Evolutionary conservation across 2,888 invertebrate species (phyloP).

Genomic region (Alentia gelatinosa): DNA sequence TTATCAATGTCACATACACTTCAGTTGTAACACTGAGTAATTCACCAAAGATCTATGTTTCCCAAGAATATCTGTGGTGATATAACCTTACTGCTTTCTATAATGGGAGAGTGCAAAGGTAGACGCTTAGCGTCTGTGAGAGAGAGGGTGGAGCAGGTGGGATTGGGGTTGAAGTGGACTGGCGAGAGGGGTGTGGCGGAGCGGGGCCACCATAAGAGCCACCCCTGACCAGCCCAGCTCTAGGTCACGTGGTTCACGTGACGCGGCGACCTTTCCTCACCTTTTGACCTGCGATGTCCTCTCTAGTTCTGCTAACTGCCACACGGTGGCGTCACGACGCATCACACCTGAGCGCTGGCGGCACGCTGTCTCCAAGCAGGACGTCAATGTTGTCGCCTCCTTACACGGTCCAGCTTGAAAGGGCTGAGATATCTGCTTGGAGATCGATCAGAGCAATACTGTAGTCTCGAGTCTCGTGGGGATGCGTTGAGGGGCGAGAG

Average conservation of each 20-base stretch:
- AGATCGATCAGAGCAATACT: neutral
- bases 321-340: neutral
- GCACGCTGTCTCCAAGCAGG: neutral
- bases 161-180: no score
- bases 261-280: conserved; percentile 20
- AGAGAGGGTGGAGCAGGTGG: no score
- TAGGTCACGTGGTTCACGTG: conserved; percentile 2
- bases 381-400: neutral
- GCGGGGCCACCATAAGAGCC: neutral
- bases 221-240: neutral
- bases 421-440: neutral
- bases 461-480: neutral
- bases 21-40: no score
- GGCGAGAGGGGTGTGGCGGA: no score
- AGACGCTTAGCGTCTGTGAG: no score
- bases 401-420: neutral
- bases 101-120: no score
- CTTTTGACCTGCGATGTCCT: conserved; percentile 28
- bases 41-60: no score
- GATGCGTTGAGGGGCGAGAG: neutral
- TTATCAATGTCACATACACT: no score
- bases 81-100: no score
- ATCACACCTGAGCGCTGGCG: neutral
- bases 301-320: neutral
- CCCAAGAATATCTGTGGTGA: no score